Evolutionary conservation across 2,797 vertebrate species (phyloP), one percentile per base, ranked within the genome.

Genomic region (Paratrypauchen microcephalus): DNA sequence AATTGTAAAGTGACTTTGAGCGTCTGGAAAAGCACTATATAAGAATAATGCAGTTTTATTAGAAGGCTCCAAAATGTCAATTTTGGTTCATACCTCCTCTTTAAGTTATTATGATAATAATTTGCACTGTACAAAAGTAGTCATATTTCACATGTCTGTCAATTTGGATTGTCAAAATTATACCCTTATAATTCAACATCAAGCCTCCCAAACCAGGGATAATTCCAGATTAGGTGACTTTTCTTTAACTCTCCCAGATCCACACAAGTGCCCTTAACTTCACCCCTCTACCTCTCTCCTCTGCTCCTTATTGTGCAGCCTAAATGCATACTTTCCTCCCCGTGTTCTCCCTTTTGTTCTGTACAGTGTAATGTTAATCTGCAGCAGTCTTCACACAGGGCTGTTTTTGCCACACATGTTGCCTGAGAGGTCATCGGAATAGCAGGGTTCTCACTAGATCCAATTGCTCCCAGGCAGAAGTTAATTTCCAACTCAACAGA

Each of bases 401-500:
- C 83, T 92, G 85, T 90, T 88, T 88, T 85, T 85, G 68, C 85
- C 75, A 70, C 83, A 65, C 84, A 72, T 70, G 71, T 83, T 80
- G 80, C 77, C 82, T 66, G 39, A 77, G 88, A 87, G 86, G 84
- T 84, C 86, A 85, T 74, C 67, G 6, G 73, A 78, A 57, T 69
- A 75, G 72, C 71, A 52, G 77, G 79, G 77, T 76, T 86, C 83
- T 81, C 76, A 66, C 75, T 76, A 52, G 81, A 84, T 81, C 79
- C 68, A 86, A 87, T 80, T 81, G 86, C 86, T 84, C 0, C n/a
- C 69, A 87, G 89, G 85, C 83, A 85, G 79, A 83, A 86, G 83
- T 88, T 88, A 86, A 90, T 91, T 88, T 90, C 85, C 83, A 83
- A 75, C 84, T 83, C 84, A 88, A 73, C 82, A 77, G 79, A 87